A percentile compares a stretch with the other conserved stretches of the same genome.
Evolutionary conservation across 2,888 invertebrate species (phyloP).

Genomic region (Helleia helle): DNA sequence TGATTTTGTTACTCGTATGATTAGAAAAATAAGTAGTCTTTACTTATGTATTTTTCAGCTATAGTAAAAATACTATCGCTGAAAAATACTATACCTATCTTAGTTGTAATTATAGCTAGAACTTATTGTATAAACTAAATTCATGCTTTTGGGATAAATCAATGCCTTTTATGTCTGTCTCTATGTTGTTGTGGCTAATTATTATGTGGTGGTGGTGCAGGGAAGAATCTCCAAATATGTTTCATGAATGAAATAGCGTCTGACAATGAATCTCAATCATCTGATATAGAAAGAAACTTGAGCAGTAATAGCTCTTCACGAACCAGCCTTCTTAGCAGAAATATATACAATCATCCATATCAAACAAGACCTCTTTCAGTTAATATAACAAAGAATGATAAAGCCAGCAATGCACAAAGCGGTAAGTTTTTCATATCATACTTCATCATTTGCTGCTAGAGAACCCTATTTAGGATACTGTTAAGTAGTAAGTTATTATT

Average conservation of each 20-base stretch:
- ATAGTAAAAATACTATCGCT: no score
- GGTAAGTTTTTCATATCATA: conserved; percentile 41
- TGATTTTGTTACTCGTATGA: no score
- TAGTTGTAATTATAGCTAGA: background rate
- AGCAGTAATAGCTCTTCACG: conserved; percentile 47
- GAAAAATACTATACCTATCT: no score
- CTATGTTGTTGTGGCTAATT: conserved; percentile 18
- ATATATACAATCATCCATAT: conserved; percentile 62
- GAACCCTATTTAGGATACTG: no score
- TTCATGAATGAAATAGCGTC: conserved; percentile 95
- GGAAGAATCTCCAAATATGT: conserved; percentile 95
- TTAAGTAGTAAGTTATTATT: no score
- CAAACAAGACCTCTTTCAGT: conserved; percentile 64
- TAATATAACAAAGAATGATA: conserved; percentile 61
- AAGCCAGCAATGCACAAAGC: conserved; percentile 50
- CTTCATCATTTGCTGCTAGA: conserved; percentile 8
- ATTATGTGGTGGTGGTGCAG: conserved; percentile 62
- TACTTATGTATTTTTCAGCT: no score
- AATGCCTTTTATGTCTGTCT: conserved; percentile 18
- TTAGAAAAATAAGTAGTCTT: no score
- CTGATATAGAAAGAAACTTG: conserved; percentile 78
- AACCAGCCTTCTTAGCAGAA: conserved; percentile 58
- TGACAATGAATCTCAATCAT: conserved; percentile 85
- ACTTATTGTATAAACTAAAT: background rate
- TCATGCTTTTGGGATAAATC: conserved; percentile 21